These are phyloP conservation scores for Bergia sp. DNA, from an alignment of 92 coral and sea anemone genomes.

Conservation along the genomic window DNA sequence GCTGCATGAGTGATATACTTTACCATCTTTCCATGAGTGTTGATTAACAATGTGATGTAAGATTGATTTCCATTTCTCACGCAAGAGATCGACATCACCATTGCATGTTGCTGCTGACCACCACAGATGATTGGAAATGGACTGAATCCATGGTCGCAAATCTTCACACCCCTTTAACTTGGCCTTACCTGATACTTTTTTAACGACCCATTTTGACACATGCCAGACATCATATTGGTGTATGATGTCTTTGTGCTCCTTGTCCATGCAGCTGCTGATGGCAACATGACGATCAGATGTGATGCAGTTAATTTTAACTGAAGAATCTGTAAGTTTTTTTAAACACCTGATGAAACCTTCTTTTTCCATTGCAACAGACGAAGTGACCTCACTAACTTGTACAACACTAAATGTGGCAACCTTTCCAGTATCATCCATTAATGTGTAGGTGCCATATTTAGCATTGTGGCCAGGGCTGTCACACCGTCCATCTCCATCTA, in stretches of 20 bases:
- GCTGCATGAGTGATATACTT: too few relatives aligned
- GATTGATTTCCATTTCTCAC: too few relatives aligned
- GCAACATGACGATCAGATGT: slow-evolving; percentile 34
- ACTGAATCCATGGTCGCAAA: background rate
- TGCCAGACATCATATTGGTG: slow-evolving; percentile 21
- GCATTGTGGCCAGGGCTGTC: slow-evolving; percentile 79
- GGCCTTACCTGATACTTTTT: background rate
- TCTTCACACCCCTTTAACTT: background rate
- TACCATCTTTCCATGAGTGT: too few relatives aligned
- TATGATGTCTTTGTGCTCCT: background rate
- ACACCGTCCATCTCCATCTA: slow-evolving; percentile 77
- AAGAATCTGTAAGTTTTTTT: background rate
- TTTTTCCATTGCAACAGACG: slow-evolving; percentile 62
- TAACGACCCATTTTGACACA: background rate
- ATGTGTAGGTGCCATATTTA: slow-evolving; percentile 66
- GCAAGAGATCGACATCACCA: too few relatives aligned
- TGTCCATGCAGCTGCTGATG: slow-evolving; percentile 11
- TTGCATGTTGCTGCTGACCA: too few relatives aligned
- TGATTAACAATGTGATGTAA: too few relatives aligned
- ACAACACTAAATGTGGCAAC: slow-evolving; percentile 53
- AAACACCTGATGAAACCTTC: slow-evolving; percentile 54
- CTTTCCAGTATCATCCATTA: slow-evolving; percentile 63
- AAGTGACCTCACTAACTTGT: slow-evolving; percentile 65
- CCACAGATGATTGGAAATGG: background rate
- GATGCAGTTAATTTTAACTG: slow-evolving; percentile 1